phyloP scores from a whole-genome alignment of 1,140 invertebrate genomes.

The Wasmannia auropunctata region DNA sequence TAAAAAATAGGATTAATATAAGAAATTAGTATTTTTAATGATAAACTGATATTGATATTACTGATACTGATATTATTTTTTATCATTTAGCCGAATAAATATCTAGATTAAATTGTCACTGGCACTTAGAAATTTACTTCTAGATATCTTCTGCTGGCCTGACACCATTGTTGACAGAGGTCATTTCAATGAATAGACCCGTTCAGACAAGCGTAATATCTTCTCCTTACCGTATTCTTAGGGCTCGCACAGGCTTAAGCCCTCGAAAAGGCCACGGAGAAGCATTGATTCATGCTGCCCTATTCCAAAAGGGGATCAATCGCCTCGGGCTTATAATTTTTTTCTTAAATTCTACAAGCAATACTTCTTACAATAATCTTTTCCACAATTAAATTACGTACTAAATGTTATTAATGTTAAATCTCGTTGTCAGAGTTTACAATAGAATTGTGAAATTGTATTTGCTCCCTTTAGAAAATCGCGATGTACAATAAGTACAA shows the following conservation, averaged over 20 bases:
- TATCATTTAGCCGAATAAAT: too few species aligned
- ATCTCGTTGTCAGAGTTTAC: not conserved
- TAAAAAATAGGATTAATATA: not conserved
- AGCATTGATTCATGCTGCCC: conserved; percentile 12
- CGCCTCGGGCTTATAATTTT: not conserved
- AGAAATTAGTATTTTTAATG: not conserved
- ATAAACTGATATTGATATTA: not conserved
- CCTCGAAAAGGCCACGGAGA: not conserved
- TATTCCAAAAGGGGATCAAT: conserved; percentile 14
- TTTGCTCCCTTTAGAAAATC: not conserved
- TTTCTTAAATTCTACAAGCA: not conserved
- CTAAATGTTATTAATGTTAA: not conserved
- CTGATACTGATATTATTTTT: not conserved
- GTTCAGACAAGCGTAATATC: not conserved
- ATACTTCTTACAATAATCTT: not conserved
- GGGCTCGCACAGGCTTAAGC: not conserved
- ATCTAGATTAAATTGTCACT: not conserved
- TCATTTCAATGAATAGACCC: not conserved
- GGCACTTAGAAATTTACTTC: not conserved
- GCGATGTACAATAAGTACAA: not conserved
- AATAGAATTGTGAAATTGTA: not conserved
- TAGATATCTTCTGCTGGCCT: not conserved
- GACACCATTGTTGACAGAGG: not conserved
- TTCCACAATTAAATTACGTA: too few species aligned
- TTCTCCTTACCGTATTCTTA: not conserved